These are phyloP conservation scores for Ceriagrion tenellum DNA, from an alignment of 2,888 invertebrate species.

Conservation along the genomic window DNA sequence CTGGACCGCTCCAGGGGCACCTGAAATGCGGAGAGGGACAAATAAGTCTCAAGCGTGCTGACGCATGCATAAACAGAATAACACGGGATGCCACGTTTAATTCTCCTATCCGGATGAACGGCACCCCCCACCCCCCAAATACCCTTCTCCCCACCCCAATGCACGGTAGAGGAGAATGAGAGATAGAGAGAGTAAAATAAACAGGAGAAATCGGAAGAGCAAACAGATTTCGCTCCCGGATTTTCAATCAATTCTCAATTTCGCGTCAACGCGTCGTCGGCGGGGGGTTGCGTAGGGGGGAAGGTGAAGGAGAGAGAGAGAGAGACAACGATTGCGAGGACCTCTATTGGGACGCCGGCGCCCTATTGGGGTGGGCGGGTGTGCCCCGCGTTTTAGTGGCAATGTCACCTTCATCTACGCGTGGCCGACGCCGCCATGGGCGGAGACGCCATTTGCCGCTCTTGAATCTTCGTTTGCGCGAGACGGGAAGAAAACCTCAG, in stretches of 20 bases:
- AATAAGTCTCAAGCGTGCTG: not conserved
- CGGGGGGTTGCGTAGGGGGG: no score
- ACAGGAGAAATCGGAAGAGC: not conserved
- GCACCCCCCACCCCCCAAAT: no score
- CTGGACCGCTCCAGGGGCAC: no score
- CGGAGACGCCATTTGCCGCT: not conserved
- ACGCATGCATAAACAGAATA: not conserved
- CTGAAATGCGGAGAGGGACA: no score
- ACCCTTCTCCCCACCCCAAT: not conserved
- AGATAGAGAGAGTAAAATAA: not conserved
- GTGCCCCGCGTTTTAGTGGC: not conserved
- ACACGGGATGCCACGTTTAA: not conserved
- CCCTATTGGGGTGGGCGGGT: not conserved
- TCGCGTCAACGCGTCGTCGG: not conserved
- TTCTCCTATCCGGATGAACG: not conserved
- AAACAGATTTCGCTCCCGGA: not conserved
- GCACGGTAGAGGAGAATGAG: not conserved
- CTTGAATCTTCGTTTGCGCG: no score
- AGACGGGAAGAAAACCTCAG: not conserved
- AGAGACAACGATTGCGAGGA: not conserved
- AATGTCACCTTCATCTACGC: constrained; percentile 12
- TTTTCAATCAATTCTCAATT: not conserved
- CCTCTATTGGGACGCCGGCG: not conserved
- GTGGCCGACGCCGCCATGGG: not conserved
- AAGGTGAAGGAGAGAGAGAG: no score